Percentiles rank a stretch among this genome's conserved stretches.
phyloP scores from a whole-genome alignment of 2,113 vertebrate species.

The Daubentonia madagascariensis region DNA sequence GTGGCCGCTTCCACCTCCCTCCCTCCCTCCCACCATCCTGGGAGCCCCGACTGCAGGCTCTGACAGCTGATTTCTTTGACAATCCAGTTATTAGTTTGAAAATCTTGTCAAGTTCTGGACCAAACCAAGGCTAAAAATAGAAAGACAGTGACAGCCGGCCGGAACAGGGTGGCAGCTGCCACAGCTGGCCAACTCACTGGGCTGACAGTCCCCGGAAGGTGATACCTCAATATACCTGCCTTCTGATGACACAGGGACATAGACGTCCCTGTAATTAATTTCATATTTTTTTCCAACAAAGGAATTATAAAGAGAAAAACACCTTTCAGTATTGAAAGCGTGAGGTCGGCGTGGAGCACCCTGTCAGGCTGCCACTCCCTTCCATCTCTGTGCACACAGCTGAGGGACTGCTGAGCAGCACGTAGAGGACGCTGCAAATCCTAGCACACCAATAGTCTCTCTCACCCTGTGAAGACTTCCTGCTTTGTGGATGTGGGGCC shows the following conservation, averaged over 20 bases:
- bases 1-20: too few species aligned
- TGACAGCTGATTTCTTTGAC: slow-evolving; percentile 67
- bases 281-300: slow-evolving; percentile 54
- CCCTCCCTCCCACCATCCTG: neutral
- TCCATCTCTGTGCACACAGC: fast-evolving
- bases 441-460: neutral
- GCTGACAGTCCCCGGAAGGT: slow-evolving; percentile 53
- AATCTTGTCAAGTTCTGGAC: slow-evolving; percentile 70
- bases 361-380: neutral
- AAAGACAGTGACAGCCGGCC: neutral
- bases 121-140: slow-evolving; percentile 72
- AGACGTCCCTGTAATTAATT: slow-evolving; percentile 66
- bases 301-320: slow-evolving; percentile 58
- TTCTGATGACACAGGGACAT: slow-evolving; percentile 41
- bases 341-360: neutral
- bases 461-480: slow-evolving; percentile 25
- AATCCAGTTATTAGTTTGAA: slow-evolving; percentile 75
- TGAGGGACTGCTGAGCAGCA: neutral
- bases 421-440: neutral
- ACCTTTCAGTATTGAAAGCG: slow-evolving; percentile 49
- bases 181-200: slow-evolving; percentile 41
- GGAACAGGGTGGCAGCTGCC: slow-evolving; percentile 11
- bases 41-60: slow-evolving; percentile 9
- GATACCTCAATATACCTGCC: slow-evolving; percentile 26
- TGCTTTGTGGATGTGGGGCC: slow-evolving; percentile 8